These are phyloP conservation scores for Triops cancriformis DNA, from an alignment of 1,140 invertebrate species.

Conservation along the genomic window DNA sequence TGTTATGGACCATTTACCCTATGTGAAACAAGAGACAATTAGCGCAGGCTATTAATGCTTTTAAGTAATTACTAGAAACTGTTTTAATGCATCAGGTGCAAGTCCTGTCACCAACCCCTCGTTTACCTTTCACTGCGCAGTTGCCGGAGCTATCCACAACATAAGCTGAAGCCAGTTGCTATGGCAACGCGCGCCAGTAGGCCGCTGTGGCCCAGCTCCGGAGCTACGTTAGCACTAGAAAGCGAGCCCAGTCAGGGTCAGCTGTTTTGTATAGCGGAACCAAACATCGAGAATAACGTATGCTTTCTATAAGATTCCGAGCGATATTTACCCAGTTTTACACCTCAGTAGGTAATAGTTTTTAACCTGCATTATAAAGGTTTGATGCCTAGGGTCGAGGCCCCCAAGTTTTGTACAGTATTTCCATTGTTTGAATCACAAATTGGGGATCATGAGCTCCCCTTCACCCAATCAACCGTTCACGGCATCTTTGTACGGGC, in stretches of 20 bases:
- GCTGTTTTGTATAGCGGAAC: background rate
- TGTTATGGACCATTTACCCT: background rate
- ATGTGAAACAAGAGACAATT: background rate
- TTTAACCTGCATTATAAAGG: background rate
- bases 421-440: conserved; percentile 1
- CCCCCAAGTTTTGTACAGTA: background rate
- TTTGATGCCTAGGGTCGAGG: background rate
- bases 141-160: background rate
- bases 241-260: conserved; percentile 2
- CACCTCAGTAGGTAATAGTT: background rate
- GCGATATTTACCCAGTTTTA: background rate
- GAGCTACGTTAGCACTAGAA: background rate
- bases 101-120: background rate
- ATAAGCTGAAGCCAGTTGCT: background rate
- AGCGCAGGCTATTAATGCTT: background rate
- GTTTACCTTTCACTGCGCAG: background rate
- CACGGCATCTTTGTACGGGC: conserved; percentile 24
- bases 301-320: background rate
- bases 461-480: conserved; percentile 27
- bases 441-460: conserved; percentile 23
- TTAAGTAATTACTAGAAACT: background rate
- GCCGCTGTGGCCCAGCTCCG: background rate
- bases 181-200: background rate
- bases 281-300: conserved; percentile 1
- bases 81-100: background rate